Conservation (phyloP, 2,113 vertebrate species). For the Eleginops maclovinus region DNA sequence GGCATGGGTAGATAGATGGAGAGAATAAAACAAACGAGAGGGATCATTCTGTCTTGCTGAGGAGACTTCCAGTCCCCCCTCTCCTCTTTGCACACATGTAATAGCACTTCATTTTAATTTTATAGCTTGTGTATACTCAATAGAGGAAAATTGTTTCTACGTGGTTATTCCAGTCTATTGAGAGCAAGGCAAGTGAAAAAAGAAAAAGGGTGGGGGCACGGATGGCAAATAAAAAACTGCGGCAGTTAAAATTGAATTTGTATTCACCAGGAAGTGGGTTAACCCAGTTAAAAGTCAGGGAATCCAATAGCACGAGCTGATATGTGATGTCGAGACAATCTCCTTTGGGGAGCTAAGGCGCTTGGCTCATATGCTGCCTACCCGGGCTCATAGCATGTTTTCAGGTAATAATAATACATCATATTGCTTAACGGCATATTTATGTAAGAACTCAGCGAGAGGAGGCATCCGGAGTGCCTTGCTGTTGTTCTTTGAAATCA, state of each 20-base stretch:
- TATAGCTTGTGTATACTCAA: slow-evolving; percentile 84
- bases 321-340: slow-evolving; percentile 81
- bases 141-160: slow-evolving; percentile 83
- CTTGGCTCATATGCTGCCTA: slow-evolving; percentile 77
- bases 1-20: slow-evolving; percentile 51
- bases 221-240: slow-evolving; percentile 84
- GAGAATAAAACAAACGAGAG: slow-evolving; percentile 50
- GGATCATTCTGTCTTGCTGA: slow-evolving; percentile 43
- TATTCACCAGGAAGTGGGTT: slow-evolving; percentile 87
- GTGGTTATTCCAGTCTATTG: slow-evolving; percentile 83
- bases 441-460: slow-evolving; percentile 75
- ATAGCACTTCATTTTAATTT: slow-evolving; percentile 86
- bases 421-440: slow-evolving; percentile 78
- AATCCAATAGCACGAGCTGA: slow-evolving; percentile 85
- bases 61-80: slow-evolving; percentile 28
- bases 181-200: slow-evolving; percentile 63
- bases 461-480: slow-evolving; percentile 65
- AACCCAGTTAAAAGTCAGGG: slow-evolving; percentile 87
- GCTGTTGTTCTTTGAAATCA: slow-evolving; percentile 78
- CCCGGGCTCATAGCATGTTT: slow-evolving; percentile 78
- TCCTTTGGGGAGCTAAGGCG: slow-evolving; percentile 81
- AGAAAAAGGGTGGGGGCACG: slow-evolving; percentile 48
- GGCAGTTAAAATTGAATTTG: slow-evolving; percentile 87
- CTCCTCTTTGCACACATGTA: slow-evolving; percentile 72
- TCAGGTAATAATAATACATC: slow-evolving; percentile 83